Evolutionary conservation across 2,113 vertebrate genomes (phyloP).

Genomic region (Phyllopteryx taeniolatus): DNA sequence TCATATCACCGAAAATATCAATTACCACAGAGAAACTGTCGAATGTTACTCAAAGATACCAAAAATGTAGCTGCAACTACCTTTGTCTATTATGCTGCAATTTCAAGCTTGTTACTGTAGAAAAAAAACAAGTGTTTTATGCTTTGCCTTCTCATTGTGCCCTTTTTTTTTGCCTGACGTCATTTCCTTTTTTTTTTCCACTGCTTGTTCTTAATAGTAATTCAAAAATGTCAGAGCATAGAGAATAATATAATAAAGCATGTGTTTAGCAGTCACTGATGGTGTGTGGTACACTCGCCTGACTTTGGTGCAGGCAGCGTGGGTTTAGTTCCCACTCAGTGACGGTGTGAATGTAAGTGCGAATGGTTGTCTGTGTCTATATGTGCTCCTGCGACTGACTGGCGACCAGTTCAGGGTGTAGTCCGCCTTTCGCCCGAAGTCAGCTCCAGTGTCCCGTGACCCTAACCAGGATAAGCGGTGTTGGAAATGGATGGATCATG

Average conservation of each 20-base stretch:
- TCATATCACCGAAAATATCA: neutral
- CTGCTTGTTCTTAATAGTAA: neutral
- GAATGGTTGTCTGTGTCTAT: too few species aligned
- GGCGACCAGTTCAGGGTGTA: too few species aligned
- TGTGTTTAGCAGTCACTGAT: neutral
- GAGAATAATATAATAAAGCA: neutral
- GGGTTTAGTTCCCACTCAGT: too few species aligned
- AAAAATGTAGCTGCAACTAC: neutral
- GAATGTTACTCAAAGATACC: neutral
- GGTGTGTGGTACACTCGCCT: too few species aligned
- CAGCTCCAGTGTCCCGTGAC: too few species aligned
- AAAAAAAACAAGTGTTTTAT: neutral
- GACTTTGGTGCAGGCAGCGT: too few species aligned
- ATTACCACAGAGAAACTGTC: neutral
- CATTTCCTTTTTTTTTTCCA: neutral
- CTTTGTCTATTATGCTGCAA: neutral
- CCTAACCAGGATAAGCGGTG: too few species aligned
- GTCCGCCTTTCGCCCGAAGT: too few species aligned
- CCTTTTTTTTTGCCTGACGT: neutral
- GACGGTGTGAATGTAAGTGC: too few species aligned
- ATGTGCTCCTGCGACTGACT: too few species aligned
- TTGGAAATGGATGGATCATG: neutral
- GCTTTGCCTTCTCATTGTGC: neutral
- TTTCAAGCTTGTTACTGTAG: neutral
- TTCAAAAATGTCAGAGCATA: neutral